A percentile compares a stretch with the other conserved stretches of the same genome.
Conservation (phyloP, 2,113 vertebrate genomes). For the Halichoeres trimaculatus region DNA sequence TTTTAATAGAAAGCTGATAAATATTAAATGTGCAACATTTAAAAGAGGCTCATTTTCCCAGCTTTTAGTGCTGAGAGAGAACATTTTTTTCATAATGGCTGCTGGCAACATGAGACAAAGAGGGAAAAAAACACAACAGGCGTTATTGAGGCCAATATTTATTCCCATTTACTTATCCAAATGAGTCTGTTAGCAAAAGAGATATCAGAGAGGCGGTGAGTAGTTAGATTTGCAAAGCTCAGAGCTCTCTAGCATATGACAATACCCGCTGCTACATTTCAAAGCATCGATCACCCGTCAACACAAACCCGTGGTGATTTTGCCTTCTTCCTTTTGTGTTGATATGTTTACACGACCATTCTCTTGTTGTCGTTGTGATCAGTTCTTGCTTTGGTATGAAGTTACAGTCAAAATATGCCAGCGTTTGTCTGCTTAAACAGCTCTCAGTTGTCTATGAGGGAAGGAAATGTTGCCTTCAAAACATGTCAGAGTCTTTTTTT, state of each 20-base stretch:
- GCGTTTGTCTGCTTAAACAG: constrained; percentile 68
- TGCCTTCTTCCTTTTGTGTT: constrained; percentile 70
- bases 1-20: constrained; percentile 85
- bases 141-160: constrained; percentile 71
- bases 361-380: constrained; percentile 77
- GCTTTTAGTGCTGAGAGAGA: constrained; percentile 76
- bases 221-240: constrained; percentile 68
- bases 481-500: constrained; percentile 66
- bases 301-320: constrained; percentile 68
- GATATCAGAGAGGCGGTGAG: constrained; percentile 71
- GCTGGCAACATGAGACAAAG: constrained; percentile 69
- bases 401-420: constrained; percentile 71
- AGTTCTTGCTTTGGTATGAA: constrained; percentile 71
- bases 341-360: constrained; percentile 79
- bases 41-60: constrained; percentile 80
- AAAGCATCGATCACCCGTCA: constrained; percentile 75
- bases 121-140: constrained; percentile 43
- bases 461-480: constrained; percentile 59
- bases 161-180: constrained; percentile 72
- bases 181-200: constrained; percentile 77
- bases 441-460: constrained; percentile 57
- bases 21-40: constrained; percentile 86
- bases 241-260: constrained; percentile 72
- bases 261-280: constrained; percentile 72
- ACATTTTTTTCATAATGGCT: constrained; percentile 72